Percentiles rank a stretch among this genome's conserved stretches.
Conservation (phyloP, 2,113 vertebrate genomes). For the Labeo rohita region DNA sequence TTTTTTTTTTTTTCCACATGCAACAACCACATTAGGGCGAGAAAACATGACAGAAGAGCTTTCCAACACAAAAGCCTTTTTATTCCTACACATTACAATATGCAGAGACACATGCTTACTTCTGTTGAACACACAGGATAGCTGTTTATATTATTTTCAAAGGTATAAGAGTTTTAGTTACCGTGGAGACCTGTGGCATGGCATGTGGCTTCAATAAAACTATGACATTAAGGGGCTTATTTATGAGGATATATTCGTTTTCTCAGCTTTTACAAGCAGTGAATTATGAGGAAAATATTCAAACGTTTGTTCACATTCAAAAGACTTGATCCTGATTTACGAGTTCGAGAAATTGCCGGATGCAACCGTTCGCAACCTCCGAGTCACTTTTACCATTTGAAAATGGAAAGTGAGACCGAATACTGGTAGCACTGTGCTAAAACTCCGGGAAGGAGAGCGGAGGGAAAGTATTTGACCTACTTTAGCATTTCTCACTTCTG, state of each 20-base stretch:
- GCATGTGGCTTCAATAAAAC: slow-evolving; percentile 53
- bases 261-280: slow-evolving; percentile 39
- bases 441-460: slow-evolving; percentile 51
- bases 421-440: slow-evolving; percentile 53
- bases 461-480: slow-evolving; percentile 74
- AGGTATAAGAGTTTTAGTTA: slow-evolving; percentile 42
- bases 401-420: slow-evolving; percentile 62
- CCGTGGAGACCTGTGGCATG: slow-evolving; percentile 36
- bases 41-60: neutral
- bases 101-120: neutral
- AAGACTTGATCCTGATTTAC: slow-evolving; percentile 54
- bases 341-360: slow-evolving; percentile 48
- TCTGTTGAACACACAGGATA: neutral
- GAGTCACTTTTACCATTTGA: slow-evolving; percentile 60
- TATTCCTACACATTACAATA: neutral
- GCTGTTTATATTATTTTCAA: slow-evolving; percentile 28
- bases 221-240: slow-evolving; percentile 39
- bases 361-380: slow-evolving; percentile 61
- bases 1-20: too few relatives aligned
- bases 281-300: slow-evolving; percentile 48
- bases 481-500: slow-evolving; percentile 67
- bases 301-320: slow-evolving; percentile 51
- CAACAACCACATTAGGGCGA: neutral
- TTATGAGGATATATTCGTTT: slow-evolving; percentile 53
- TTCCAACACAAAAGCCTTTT: neutral